Evolutionary conservation across 2,888 invertebrate species (phyloP).

Genomic region (Agrotis exclamationis): DNA sequence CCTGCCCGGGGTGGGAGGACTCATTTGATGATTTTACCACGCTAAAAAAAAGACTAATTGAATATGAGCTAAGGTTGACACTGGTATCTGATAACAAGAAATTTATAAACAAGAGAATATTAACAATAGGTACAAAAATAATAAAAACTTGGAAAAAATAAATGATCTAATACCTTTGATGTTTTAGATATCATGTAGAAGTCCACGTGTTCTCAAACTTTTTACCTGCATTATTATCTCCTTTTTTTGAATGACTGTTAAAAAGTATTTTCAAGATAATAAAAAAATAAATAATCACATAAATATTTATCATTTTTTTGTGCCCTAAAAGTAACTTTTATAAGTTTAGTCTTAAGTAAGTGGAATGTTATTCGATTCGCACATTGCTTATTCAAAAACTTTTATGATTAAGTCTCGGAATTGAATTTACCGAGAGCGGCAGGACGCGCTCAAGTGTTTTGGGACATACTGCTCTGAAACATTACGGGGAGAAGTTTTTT

Average conservation of each 20-base stretch:
- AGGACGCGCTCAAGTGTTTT: slow-evolving; percentile 53
- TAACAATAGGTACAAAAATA: too few species aligned
- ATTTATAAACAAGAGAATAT: too few species aligned
- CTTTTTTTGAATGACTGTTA: not conserved
- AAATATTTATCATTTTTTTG: slow-evolving; percentile 46
- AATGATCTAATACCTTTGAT: not conserved
- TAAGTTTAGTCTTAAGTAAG: slow-evolving; percentile 54
- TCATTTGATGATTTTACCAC: too few species aligned
- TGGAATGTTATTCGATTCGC: slow-evolving; percentile 66
- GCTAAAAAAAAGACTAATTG: too few species aligned
- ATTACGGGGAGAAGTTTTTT: not conserved
- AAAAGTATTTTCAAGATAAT: not conserved
- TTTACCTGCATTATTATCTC: not conserved
- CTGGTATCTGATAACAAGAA: too few species aligned
- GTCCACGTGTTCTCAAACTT: slow-evolving; percentile 12
- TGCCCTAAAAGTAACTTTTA: slow-evolving; percentile 33
- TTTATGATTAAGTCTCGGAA: slow-evolving; percentile 79
- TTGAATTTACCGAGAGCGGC: slow-evolving; percentile 70
- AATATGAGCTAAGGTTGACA: too few species aligned
- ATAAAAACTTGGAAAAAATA: too few species aligned
- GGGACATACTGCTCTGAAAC: slow-evolving; percentile 41
- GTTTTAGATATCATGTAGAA: not conserved
- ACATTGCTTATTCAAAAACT: slow-evolving; percentile 79
- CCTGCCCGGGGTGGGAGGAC: too few species aligned
- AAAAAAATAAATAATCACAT: slow-evolving; percentile 19